Evolutionary conservation across 2,888 invertebrate species (phyloP).

Genomic region (Andrena flavipes): DNA sequence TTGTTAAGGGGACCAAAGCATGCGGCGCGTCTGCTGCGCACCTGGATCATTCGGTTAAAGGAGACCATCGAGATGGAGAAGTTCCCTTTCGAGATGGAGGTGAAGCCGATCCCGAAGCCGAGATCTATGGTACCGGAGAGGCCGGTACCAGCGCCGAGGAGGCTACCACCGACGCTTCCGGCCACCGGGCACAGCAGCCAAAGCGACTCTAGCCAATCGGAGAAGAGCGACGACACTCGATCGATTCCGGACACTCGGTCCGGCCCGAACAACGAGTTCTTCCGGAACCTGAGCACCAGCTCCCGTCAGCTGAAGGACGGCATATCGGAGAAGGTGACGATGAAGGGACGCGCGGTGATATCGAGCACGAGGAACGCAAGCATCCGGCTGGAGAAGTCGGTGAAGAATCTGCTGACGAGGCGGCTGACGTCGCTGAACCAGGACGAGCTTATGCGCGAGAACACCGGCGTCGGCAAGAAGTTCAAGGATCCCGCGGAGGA

Average conservation of each 20-base stretch:
- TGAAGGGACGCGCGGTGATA: slow-evolving; percentile 87
- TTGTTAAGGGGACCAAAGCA: slow-evolving; percentile 51
- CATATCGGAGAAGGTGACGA: slow-evolving; percentile 85
- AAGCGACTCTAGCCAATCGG: slow-evolving; percentile 77
- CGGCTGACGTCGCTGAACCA: slow-evolving; percentile 75
- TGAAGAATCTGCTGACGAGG: slow-evolving; percentile 81
- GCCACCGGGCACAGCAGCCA: slow-evolving; percentile 68
- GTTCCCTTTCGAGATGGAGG: slow-evolving; percentile 74
- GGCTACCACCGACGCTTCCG: slow-evolving; percentile 51
- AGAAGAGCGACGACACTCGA: slow-evolving; percentile 76
- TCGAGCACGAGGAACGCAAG: slow-evolving; percentile 88
- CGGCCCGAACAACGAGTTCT: slow-evolving; percentile 74
- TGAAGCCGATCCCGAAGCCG: slow-evolving; percentile 81
- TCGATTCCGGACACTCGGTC: slow-evolving; percentile 52
- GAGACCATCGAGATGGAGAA: slow-evolving; percentile 44
- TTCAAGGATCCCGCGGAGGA: slow-evolving; percentile 73
- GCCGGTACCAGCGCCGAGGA: slow-evolving; percentile 80
- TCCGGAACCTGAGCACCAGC: slow-evolving; percentile 79
- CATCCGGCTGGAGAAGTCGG: slow-evolving; percentile 84
- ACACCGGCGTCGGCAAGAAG: slow-evolving; percentile 49
- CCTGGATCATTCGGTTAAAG: slow-evolving; percentile 57
- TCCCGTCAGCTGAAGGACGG: slow-evolving; percentile 86
- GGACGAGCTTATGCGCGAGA: slow-evolving; percentile 71
- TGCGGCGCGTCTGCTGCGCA: slow-evolving; percentile 53
- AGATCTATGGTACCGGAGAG: slow-evolving; percentile 75